A percentile compares a stretch with the other conserved stretches of the same genome.
These are phyloP conservation scores for Dusona sp. DNA, from an alignment of 2,888 invertebrate species.

Conservation along the genomic window DNA sequence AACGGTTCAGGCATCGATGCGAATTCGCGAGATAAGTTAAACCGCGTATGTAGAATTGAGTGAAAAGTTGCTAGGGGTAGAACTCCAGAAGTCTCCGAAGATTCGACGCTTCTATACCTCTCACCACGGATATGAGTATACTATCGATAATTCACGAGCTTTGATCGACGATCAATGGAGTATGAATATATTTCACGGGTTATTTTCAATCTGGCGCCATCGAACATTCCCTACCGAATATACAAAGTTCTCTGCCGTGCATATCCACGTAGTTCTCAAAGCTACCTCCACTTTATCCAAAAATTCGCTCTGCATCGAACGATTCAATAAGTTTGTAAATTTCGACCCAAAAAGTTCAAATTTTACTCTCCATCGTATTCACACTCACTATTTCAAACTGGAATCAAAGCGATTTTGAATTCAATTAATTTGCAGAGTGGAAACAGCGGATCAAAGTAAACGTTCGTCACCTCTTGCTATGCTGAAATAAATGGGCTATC, in stretches of 20 bases:
- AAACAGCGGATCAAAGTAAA: not conserved
- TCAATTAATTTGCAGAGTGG: not conserved
- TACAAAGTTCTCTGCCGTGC: not conserved
- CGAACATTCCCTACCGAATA: conserved; percentile 8
- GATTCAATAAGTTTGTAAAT: conserved; percentile 20
- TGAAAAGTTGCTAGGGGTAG: conserved; percentile 25
- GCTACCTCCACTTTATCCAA: not conserved
- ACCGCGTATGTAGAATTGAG: conserved; percentile 1
- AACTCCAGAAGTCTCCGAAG: conserved; percentile 22
- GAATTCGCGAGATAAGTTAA: conserved; percentile 52
- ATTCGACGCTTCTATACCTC: conserved; percentile 23
- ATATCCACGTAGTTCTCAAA: conserved; percentile 28
- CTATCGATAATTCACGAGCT: conserved; percentile 54
- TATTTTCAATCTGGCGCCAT: conserved; percentile 29
- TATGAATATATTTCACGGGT: conserved; percentile 56
- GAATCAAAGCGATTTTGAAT: not conserved
- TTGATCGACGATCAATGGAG: conserved; percentile 57
- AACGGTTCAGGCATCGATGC: conserved; percentile 9
- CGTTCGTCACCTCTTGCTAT: not conserved
- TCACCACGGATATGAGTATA: conserved; percentile 40
- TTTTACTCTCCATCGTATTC: not conserved
- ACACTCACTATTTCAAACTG: not conserved
- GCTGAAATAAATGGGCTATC: not conserved
- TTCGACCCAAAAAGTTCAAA: conserved; percentile 14
- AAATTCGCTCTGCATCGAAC: conserved; percentile 13